phyloP scores from a whole-genome alignment of 2,113 vertebrate species.

The Carassius gibelio region DNA sequence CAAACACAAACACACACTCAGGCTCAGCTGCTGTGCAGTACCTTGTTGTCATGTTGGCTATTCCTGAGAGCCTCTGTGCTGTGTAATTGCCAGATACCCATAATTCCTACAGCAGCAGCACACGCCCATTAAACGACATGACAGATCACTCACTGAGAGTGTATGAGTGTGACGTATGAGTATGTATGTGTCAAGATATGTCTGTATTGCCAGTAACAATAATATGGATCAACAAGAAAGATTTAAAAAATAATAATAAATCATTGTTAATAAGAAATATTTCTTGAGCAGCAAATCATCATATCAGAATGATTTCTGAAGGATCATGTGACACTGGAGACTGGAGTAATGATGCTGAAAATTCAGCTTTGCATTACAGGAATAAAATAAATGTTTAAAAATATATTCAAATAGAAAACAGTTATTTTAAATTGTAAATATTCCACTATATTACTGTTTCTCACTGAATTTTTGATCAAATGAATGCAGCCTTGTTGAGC shows the following conservation, averaged over 20 bases:
- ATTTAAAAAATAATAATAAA: too few species aligned
- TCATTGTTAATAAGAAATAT: background rate
- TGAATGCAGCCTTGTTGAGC: background rate
- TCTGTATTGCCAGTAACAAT: background rate
- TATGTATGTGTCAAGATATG: constrained; percentile 1
- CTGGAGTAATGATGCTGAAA: too few species aligned
- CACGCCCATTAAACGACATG: constrained; percentile 19
- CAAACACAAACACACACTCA: constrained; percentile 8
- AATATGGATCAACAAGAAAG: background rate
- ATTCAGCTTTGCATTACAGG: too few species aligned
- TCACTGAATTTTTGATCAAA: background rate
- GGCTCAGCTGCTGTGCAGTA: constrained; percentile 37
- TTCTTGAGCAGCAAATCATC: too few species aligned
- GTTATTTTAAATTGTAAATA: too few species aligned
- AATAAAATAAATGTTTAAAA: background rate
- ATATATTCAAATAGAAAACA: background rate
- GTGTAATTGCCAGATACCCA: constrained; percentile 62
- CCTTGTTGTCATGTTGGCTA: constrained; percentile 43
- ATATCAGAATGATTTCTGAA: background rate
- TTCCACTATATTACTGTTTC: background rate
- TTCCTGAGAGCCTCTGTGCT: constrained; percentile 52
- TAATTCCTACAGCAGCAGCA: constrained; percentile 32
- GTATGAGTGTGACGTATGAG: background rate
- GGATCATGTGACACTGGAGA: background rate
- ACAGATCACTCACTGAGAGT: constrained; percentile 3